phyloP scores from a whole-genome alignment of 2,797 vertebrate species.

The Coluber constrictor region DNA sequence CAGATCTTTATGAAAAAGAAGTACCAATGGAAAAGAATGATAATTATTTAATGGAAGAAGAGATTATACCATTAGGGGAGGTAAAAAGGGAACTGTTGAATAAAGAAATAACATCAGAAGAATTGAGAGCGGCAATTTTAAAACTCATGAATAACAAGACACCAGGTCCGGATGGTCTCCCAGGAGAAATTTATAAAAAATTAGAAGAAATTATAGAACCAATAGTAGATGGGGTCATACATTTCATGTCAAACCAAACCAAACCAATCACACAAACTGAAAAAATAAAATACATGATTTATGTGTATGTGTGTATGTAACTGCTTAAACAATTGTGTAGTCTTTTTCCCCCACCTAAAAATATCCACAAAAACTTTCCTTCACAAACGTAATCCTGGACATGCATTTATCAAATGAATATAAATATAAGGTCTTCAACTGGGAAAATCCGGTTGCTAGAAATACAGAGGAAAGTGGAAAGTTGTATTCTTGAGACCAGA shows the following conservation, averaged over 20 bases:
- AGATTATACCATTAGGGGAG: too few relatives aligned
- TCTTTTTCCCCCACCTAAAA: background rate
- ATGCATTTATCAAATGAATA: background rate
- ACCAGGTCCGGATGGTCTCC: too few relatives aligned
- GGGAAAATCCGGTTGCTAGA: background rate
- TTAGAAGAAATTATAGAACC: too few relatives aligned
- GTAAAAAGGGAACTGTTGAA: too few relatives aligned
- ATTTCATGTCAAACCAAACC: background rate
- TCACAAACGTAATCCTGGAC: background rate
- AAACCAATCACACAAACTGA: background rate
- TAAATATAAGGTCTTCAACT: background rate
- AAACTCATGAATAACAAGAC: too few relatives aligned
- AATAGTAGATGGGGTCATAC: background rate
- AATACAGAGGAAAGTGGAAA: background rate
- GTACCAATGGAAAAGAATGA: too few relatives aligned
- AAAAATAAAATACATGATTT: background rate
- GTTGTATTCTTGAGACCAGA: background rate
- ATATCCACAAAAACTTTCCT: background rate
- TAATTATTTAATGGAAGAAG: too few relatives aligned
- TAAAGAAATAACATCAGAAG: too few relatives aligned
- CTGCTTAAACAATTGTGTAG: background rate
- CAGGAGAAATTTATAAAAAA: too few relatives aligned
- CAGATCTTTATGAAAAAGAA: too few relatives aligned
- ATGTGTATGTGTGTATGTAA: background rate
- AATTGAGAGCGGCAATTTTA: too few relatives aligned